A percentile compares a stretch with the other conserved stretches of the same genome.
phyloP scores from a whole-genome alignment of 1,140 invertebrate genomes.

The Sycobia sp. region DNA sequence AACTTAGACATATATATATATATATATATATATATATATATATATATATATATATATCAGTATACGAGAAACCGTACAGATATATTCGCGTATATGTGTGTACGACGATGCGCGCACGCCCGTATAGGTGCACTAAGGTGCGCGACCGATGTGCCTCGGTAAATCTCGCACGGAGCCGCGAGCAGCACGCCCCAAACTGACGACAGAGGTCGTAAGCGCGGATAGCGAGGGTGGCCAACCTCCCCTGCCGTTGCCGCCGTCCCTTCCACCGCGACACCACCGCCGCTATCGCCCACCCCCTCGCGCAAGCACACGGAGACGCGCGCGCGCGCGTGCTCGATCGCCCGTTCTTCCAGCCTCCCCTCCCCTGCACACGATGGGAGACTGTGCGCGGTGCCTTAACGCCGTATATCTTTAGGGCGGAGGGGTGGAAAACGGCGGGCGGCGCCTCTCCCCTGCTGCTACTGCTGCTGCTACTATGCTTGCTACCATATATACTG shows the following conservation, averaged over 20 bases:
- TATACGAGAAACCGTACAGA: no score
- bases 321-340: background rate
- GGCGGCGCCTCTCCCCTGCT: slow-evolving; percentile 10
- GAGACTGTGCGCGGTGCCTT: no score
- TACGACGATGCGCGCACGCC: no score
- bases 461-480: slow-evolving; percentile 1
- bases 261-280: background rate
- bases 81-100: no score
- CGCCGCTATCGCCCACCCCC: background rate
- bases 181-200: slow-evolving; percentile 46
- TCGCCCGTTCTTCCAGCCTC: background rate
- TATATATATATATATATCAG: no score
- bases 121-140: no score
- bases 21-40: no score
- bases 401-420: no score
- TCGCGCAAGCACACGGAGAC: background rate
- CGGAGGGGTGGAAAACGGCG: slow-evolving; percentile 10
- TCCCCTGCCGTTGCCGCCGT: background rate
- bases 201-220: slow-evolving; percentile 41
- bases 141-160: no score
- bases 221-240: slow-evolving; percentile 3
- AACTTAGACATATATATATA: no score
- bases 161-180: no score
- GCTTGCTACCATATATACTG: background rate
- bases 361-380: background rate